Evolutionary conservation across 2,113 vertebrate species (phyloP).

Genomic region (Tursiops truncatus): DNA sequence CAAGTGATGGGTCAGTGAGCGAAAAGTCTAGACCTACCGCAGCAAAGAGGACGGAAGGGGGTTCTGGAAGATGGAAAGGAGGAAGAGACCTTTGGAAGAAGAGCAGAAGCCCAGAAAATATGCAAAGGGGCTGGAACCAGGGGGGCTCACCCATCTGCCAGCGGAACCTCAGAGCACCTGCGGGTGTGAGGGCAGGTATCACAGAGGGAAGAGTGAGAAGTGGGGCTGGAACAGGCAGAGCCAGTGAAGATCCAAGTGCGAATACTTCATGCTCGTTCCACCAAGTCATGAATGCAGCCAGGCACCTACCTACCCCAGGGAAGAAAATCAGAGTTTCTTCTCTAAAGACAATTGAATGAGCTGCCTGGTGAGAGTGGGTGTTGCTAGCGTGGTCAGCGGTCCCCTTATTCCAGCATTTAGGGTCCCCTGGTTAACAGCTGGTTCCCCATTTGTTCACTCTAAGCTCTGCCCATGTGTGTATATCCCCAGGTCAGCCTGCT

Average conservation of each 20-base stretch:
- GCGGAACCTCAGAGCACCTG: background rate
- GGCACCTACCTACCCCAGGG: background rate
- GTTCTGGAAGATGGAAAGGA: background rate
- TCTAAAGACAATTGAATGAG: too few relatives aligned
- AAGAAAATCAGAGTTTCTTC: background rate
- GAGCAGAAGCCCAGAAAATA: background rate
- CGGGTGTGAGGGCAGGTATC: background rate
- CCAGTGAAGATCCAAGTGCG: too few relatives aligned
- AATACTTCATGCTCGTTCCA: background rate
- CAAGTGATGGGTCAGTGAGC: background rate
- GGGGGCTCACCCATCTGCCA: background rate
- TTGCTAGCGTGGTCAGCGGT: rapidly evolving
- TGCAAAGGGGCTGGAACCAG: background rate
- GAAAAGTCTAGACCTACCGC: background rate
- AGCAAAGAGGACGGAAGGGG: too few relatives aligned
- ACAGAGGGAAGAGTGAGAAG: background rate
- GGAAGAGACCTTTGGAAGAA: background rate
- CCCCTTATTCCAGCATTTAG: background rate
- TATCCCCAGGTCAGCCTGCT: background rate
- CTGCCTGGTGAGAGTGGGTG: background rate
- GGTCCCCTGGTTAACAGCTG: too few relatives aligned
- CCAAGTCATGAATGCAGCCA: background rate
- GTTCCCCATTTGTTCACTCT: background rate
- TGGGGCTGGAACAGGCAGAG: background rate
- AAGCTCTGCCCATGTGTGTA: too few relatives aligned